Evolutionary conservation across 1,140 invertebrate species (phyloP), one percentile per base, ranked within the genome.

Genomic region (Leptonema lineaticorne): DNA sequence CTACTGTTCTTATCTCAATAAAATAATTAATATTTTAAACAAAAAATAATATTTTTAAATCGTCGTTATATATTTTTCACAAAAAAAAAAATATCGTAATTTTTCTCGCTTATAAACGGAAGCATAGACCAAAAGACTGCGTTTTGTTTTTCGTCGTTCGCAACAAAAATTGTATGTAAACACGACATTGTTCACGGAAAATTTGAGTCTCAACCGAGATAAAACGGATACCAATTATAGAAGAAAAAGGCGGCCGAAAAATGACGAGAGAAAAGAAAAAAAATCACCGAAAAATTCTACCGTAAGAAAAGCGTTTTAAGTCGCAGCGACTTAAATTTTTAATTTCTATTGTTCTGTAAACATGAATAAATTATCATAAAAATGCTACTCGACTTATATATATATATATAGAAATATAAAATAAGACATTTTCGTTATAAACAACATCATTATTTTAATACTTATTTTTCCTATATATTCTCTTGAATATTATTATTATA

Each of bases 161-260:
- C 16, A 41, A 41, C 37, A 41, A 41, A n/a, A 41, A 41, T 41
- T 41, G 37, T 41, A 41, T 41, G 37, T 41, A 41, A 41, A 41
- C 37, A 41, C 37, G 16, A 41, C 37, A 9, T n/a, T n/a, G n/a
- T 41, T 41, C 37, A 16, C 37, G 37, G 37, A 16, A 41, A 41
- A 41, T 41, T 41, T 16, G 37, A 41, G 37, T 41, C 37, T 16
- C 37, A 14, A 11, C 2, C 2, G 37, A 41, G 37, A 41, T 41
- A 41, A 41, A 41, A 16, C 16, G 37, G 37, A 41, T 41, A 41
- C 37, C 37, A 41, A 41, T 41, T 41, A 41, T 41, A 11, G 37
- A 41, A 41, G 2, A 16, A 16, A 41, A 11, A 4, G n/a, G 37
- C 16, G 37, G 37, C 11, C 11, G 37, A 41, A 11, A 16, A 41